Base-by-base conservation (phyloP, 2,888 invertebrate genomes). In the Phortica magna region DNA sequence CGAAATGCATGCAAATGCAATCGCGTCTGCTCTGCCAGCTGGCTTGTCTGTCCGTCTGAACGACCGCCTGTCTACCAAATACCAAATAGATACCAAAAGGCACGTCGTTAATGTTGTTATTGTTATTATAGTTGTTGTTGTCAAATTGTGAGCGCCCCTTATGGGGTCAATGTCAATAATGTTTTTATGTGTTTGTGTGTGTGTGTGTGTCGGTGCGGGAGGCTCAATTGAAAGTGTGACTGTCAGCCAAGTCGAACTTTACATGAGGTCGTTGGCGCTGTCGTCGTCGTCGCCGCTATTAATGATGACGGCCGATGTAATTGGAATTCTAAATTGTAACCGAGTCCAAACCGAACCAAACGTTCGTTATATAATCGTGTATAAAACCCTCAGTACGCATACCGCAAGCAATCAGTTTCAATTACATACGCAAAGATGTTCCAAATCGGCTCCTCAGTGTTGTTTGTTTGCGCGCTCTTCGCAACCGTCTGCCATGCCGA, bases 101-200 rank as follows among this genome's bases (percentile, higher is more conserved):
- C 31, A 31, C 31, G 31, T 31, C 31, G 31, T 31, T 4, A 31
- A 31, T 31, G 31, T 31, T 31, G 5, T 31, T 31, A 31, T 31
- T 31, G 7, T 48, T 12, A 48, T 48, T 14, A 6, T 48, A 5
- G 19, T 71, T 43, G n/a, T 59, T 61, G 68, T 14, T 17, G 42
- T 43, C 48, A 22, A 31, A 31, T 31, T 31, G 31, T 19, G n/a
- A 42, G 67, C 67, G 7, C 19, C 41, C 10, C 53, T 83, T 83
- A 82, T 83, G 83, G 81, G 87, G 84, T 87, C 84, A 84, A 85
- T 84, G 87, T 85, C 84, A 84, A 82, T 76, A 72, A 76, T 81
- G 87, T n/a, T n/a, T n/a, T n/a, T n/a, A n/a, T 77, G 82, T 81
- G 81, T 81, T 76, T 76, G 12, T 42, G 39, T 39, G 65, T 39